Evolutionary conservation across 2,888 invertebrate genomes (phyloP).

Genomic region (Balanococcus diminutus): DNA sequence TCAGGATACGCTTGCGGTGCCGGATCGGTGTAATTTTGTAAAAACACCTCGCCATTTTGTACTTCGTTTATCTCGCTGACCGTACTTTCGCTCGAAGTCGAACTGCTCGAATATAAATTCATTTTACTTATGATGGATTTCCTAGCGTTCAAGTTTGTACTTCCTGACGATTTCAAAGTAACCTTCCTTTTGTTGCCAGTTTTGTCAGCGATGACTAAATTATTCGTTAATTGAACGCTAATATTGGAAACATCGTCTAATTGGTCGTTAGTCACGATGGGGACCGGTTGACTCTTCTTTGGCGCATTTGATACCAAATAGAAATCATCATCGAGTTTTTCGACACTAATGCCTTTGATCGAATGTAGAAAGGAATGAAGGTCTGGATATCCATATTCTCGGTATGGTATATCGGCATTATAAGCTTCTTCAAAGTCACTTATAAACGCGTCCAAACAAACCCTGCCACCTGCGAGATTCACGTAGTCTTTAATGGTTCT

Average conservation of each 20-base stretch:
- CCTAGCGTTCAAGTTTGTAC: neutral
- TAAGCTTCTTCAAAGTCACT: neutral
- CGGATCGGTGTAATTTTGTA: neutral
- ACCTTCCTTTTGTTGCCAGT: neutral
- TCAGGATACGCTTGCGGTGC: neutral
- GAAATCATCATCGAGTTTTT: neutral
- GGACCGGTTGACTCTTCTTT: neutral
- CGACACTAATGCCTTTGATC: neutral
- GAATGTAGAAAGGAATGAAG: conserved; percentile 4
- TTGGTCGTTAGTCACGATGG: neutral
- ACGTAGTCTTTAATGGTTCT: conserved; percentile 44
- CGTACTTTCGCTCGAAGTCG: neutral
- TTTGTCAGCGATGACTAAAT: conserved; percentile 1
- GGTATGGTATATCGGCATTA: neutral
- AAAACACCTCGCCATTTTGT: neutral
- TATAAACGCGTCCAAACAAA: neutral
- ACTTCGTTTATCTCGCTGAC: neutral
- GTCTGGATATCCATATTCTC: neutral
- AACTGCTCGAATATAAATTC: neutral
- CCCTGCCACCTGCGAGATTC: neutral
- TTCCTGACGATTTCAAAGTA: neutral
- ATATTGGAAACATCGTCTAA: neutral
- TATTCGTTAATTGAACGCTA: conserved; percentile 36
- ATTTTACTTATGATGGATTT: neutral
- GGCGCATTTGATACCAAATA: neutral